These are phyloP conservation scores for Scaptomyza graminum DNA, from an alignment of 1,140 invertebrate genomes.

Conservation along the genomic window DNA sequence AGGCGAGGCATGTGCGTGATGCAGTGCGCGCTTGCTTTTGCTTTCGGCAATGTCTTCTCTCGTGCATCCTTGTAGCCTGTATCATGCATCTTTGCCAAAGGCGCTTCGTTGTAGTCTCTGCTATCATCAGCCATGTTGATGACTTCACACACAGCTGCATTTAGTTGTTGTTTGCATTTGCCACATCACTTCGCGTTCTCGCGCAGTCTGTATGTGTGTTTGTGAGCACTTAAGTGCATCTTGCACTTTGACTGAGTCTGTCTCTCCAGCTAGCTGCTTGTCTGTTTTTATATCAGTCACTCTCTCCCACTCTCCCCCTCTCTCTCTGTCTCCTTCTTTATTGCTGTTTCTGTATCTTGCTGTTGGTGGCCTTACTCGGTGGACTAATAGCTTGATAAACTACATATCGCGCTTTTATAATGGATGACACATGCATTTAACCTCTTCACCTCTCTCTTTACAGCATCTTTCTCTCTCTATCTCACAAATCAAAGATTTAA, in stretches of 20 bases:
- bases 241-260: conserved; percentile 53
- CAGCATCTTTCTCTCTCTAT: background rate
- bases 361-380: conserved; percentile 30
- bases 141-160: conserved; percentile 44
- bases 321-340: background rate
- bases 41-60: conserved; percentile 17
- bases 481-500: conserved; percentile 36
- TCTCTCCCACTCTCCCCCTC: background rate
- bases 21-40: conserved; percentile 6
- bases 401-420: conserved; percentile 60
- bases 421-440: conserved; percentile 26
- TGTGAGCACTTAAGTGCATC: conserved; percentile 58
- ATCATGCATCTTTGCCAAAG: conserved; percentile 12
- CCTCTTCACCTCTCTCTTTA: background rate
- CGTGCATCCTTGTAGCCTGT: conserved; percentile 11
- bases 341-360: background rate
- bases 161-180: conserved; percentile 34
- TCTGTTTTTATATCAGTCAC: conserved; percentile 18
- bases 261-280: conserved; percentile 26
- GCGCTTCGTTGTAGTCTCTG: conserved; percentile 20
- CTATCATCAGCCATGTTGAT: conserved; percentile 50
- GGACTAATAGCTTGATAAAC: conserved; percentile 77
- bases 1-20: background rate
- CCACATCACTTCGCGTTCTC: conserved; percentile 6
- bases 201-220: conserved; percentile 3